Conservation (phyloP, 2,797 vertebrate genomes). For the Darevskia mixta region DNA sequence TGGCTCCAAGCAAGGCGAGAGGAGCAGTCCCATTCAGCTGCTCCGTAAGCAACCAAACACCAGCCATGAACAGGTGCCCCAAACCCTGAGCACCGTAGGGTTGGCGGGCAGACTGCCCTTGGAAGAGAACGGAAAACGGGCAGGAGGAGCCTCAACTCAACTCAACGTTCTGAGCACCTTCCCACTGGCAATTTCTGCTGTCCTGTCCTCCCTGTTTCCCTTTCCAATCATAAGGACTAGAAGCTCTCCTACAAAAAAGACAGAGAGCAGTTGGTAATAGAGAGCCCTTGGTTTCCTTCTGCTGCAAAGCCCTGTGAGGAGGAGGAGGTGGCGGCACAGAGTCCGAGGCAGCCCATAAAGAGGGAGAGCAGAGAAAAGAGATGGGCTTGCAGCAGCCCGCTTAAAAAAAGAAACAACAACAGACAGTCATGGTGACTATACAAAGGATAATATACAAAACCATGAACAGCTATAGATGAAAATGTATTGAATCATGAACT, state of each 20-base stretch:
- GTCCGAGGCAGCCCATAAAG: no score
- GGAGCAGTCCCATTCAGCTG: background rate
- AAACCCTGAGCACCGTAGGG: background rate
- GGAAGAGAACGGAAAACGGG: background rate
- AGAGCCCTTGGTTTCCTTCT: background rate
- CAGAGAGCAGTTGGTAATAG: no score
- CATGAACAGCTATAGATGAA: no score
- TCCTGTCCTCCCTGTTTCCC: background rate
- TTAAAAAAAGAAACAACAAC: no score
- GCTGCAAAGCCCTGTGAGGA: background rate
- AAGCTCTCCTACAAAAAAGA: background rate
- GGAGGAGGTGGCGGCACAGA: background rate
- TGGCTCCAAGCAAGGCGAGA: background rate
- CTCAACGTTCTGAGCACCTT: fast-evolving
- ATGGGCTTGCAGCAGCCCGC: background rate
- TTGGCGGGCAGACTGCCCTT: no score
- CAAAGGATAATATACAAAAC: no score
- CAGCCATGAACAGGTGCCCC: background rate
- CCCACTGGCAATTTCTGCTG: no score
- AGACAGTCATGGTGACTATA: no score
- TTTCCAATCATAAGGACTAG: background rate
- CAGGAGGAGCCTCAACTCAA: background rate
- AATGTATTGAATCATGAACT: no score
- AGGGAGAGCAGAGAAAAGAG: no score
- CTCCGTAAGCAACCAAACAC: background rate